These are phyloP conservation scores for Byasa hedistus DNA, from an alignment of 2,888 invertebrate genomes.

Conservation along the genomic window DNA sequence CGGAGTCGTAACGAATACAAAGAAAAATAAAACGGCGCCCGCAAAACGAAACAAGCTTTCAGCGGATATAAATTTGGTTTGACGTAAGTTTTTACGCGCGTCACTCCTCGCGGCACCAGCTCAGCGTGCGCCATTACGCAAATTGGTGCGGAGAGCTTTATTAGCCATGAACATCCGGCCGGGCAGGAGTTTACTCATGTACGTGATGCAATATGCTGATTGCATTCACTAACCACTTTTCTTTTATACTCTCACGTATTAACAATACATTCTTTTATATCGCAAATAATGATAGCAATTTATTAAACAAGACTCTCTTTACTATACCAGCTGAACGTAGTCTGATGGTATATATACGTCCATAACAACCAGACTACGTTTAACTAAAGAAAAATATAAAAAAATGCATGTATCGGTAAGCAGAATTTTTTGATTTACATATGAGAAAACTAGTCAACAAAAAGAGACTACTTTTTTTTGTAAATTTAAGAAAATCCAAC, in stretches of 20 bases:
- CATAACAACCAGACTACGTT: too few relatives aligned
- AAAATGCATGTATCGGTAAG: too few relatives aligned
- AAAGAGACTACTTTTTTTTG: too few relatives aligned
- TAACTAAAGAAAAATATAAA: too few relatives aligned
- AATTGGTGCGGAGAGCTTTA: slow-evolving; percentile 26
- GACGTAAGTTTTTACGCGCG: slow-evolving; percentile 26
- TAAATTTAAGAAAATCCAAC: too few relatives aligned
- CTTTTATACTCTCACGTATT: background rate
- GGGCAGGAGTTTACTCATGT: slow-evolving; percentile 12
- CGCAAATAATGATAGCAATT: too few relatives aligned
- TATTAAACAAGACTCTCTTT: too few relatives aligned
- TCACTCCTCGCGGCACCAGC: slow-evolving; percentile 11
- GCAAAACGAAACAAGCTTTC: slow-evolving; percentile 5
- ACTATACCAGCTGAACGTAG: too few relatives aligned
- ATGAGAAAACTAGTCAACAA: too few relatives aligned
- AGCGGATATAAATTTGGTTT: slow-evolving; percentile 9
- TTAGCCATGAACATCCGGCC: slow-evolving; percentile 11
- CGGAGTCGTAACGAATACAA: background rate
- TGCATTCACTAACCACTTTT: background rate
- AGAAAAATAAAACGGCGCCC: slow-evolving; percentile 6
- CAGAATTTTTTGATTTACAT: too few relatives aligned
- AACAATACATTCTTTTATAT: too few relatives aligned
- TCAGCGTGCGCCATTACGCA: slow-evolving; percentile 9
- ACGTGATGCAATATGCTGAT: background rate
- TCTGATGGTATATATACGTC: too few relatives aligned